Evolutionary conservation across 2,888 invertebrate species (phyloP), one percentile per base, ranked within the genome.

Genomic region (Bellardia bayeri): DNA sequence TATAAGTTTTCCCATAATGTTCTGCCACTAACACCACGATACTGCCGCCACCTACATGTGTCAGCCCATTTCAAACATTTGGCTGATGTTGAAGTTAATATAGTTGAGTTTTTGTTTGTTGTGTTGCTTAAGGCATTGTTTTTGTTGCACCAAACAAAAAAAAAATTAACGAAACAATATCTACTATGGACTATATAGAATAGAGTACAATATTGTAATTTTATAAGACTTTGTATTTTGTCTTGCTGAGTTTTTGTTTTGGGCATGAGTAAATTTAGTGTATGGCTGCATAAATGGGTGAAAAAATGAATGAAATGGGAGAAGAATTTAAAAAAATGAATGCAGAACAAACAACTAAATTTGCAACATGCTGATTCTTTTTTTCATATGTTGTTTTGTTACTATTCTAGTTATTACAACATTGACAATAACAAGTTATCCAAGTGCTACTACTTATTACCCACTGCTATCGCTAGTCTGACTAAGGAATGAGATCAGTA

Each of bases 351-450:
- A 71, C 71, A 83, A 83, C 71, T 83, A 16, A 64, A 56, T 58
- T 64, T 78, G 56, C 71, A 71, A 45, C 69, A 71, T 56, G 63
- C 54, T 78, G 64, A 30, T 78, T 45, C 0, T 23, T 23, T 23
- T 23, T 23, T 23, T 23, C 23, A 23, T 23, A 23, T 23, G 23
- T 23, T 23, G 23, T 23, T 23, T 64, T 33, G n/a, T 68, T 61
- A 16, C 68, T 45, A 68, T 69, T 23, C 40, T 42, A 71, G 64
- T 78, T 71, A 37, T 64, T 71, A 37, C 23, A 64, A 78, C 71
- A 71, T 51, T 75, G 63, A 74, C 78, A 63, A 63, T 72, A 49
- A 74, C 83, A 75, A 80, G 64, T 76, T 45, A 51, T 71, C 58
- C 63, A 66, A 80, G 71, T 63, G 63, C 61, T 80, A 37, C 58